Base-by-base conservation (phyloP, 92 coral and sea anemone genomes). In the Siderastrea radians region DNA sequence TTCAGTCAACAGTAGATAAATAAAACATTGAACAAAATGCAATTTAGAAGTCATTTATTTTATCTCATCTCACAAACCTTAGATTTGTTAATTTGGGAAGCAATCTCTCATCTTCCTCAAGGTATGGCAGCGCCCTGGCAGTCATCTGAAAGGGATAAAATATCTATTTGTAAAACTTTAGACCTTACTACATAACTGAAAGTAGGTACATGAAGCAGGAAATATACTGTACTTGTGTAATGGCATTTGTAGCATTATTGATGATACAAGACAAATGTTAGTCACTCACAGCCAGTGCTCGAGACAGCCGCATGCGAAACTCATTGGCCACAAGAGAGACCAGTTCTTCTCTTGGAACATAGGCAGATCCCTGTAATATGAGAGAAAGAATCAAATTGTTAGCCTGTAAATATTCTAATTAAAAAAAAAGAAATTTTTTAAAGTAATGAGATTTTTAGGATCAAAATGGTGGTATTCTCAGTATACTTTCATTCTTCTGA, bases 51-150 rank as follows among this genome's bases (percentile, higher is more conserved):
- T 16, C 38, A 49, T 1, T 4, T 13, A n/a, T 51, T 7, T 6
- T 15, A 44, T 68, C 52, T 26, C 38, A 48, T 81, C 4, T 50
- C 5, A 77, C 82, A 45, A 87, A 97, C 99, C 99, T 97, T 17
- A 97, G 93, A 84, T 94, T 97, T 44, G 93, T 92, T 72, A 97
- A 91, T 75, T 95, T 95, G 74, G 99, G 99, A 50, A 97, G 80
- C 68, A 97, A 88, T 45, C 99, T 84, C 17, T 97, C 99, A 83
- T 97, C 99, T 86, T 97, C 99, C 55, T 96, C 99, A 51, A 97
- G 87, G 65, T 97, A 95, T 44, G 99, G 99, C 62, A 97, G 83
- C 46, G 98, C 93, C 61, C 98, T 82, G 38, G 98, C 99, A 15
- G 99, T 97, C 87, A 97, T 72, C 99, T 97, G 62, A 49, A 79